Conservation (phyloP, 2,797 vertebrate species). For the Todus mexicanus region DNA sequence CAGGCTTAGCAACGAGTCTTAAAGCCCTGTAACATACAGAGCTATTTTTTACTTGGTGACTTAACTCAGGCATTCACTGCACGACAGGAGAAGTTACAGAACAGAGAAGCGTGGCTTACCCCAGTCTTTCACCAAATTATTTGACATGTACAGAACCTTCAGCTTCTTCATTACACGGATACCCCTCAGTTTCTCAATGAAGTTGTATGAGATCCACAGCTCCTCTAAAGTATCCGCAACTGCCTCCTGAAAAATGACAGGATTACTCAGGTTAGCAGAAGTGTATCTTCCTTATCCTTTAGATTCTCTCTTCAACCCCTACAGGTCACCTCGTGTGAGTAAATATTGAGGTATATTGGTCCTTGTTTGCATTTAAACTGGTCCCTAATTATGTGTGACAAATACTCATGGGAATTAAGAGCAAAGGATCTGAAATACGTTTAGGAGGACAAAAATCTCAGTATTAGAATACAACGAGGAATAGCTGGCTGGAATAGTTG, state of each 20-base stretch:
- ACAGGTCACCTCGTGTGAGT: not conserved
- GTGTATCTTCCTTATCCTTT: not conserved
- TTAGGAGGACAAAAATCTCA: not conserved
- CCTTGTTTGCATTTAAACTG: not conserved
- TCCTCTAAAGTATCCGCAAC: slow-evolving; percentile 92
- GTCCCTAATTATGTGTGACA: not conserved
- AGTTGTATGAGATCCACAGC: slow-evolving; percentile 97
- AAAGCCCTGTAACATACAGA: not conserved
- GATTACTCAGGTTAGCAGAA: not conserved
- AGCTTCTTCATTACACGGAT: slow-evolving; percentile 91
- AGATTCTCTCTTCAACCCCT: not conserved
- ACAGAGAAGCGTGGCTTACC: slow-evolving; percentile 73
- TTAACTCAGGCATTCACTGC: not conserved
- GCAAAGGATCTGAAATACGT: not conserved
- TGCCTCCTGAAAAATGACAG: slow-evolving; percentile 81
- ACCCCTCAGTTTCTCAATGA: slow-evolving; percentile 94
- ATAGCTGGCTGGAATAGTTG: not conserved
- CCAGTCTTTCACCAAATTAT: slow-evolving; percentile 98
- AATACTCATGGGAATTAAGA: not conserved
- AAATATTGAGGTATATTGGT: not conserved
- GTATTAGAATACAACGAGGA: not conserved
- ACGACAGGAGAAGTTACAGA: not conserved
- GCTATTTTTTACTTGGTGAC: not conserved
- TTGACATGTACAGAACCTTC: slow-evolving; percentile 94
- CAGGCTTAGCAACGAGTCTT: not conserved